Conservation (phyloP, 2,888 invertebrate species). For the Pedicia rivosa region DNA sequence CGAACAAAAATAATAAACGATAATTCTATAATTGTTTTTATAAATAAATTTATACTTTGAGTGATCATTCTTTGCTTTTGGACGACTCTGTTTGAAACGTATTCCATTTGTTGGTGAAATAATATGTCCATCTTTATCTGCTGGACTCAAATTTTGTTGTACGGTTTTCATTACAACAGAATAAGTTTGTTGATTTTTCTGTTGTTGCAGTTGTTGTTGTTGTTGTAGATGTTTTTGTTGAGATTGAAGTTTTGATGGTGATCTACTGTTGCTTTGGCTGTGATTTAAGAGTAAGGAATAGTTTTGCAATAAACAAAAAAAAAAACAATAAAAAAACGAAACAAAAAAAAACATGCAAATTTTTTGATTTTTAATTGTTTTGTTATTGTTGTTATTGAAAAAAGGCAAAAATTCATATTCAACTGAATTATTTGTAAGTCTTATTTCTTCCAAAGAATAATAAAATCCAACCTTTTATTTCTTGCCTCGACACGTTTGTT, state of each 20-base stretch:
- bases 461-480: too few relatives aligned
- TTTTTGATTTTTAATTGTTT: too few relatives aligned
- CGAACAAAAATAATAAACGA: too few relatives aligned
- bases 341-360: too few relatives aligned
- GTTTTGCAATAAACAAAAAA: background rate
- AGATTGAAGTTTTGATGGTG: background rate
- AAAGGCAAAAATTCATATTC: too few relatives aligned
- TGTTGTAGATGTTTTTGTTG: background rate
- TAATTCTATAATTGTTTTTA: too few relatives aligned
- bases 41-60: conserved; percentile 8
- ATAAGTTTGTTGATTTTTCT: conserved; percentile 3
- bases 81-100: conserved; percentile 6
- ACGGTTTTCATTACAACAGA: background rate
- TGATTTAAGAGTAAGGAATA: background rate
- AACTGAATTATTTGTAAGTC: too few relatives aligned
- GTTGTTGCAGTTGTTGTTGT: conserved; percentile 3
- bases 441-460: too few relatives aligned
- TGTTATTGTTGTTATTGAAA: too few relatives aligned
- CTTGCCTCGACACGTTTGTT: too few relatives aligned
- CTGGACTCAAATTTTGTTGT: too few relatives aligned
- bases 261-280: background rate
- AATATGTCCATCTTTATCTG: background rate
- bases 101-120: background rate
- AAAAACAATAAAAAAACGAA: background rate
- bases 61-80: conserved; percentile 9